A percentile compares a stretch with the other conserved stretches of the same genome.
Evolutionary conservation across 1,140 invertebrate species (phyloP).

Genomic region (Drosophila subpulchrella): DNA sequence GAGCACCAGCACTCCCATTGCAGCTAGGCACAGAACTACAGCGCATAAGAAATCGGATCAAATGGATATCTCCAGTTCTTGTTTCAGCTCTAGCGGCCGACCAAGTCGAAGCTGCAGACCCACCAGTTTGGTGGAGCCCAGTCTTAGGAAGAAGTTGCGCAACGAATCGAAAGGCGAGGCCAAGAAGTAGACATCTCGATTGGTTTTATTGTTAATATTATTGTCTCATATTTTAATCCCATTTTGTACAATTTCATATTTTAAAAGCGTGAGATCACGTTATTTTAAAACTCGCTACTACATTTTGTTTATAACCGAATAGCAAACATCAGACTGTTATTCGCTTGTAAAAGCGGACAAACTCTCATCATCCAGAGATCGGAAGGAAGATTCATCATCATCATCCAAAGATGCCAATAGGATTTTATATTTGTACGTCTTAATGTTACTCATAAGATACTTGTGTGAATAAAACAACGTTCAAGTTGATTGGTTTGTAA

Average conservation of each 20-base stretch:
- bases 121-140: constrained; percentile 43
- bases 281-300: not conserved
- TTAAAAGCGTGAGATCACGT: not conserved
- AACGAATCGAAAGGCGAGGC: constrained; percentile 18
- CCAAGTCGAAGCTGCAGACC: constrained; percentile 53
- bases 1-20: constrained; percentile 18
- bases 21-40: too few species aligned
- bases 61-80: not conserved
- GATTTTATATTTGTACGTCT: not conserved
- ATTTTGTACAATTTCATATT: not conserved
- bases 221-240: not conserved
- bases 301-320: not conserved
- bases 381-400: not conserved
- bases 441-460: not conserved
- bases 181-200: not conserved
- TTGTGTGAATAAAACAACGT: not conserved
- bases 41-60: not conserved
- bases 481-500: constrained; percentile 18
- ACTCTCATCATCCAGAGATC: not conserved
- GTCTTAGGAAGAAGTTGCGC: constrained; percentile 27
- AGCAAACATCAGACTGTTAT: not conserved
- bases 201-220: not conserved
- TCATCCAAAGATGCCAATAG: constrained; percentile 2
- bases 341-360: not conserved
- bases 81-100: not conserved